phyloP scores from a whole-genome alignment of 2,888 invertebrate genomes.

The Scaptomyza cyrtandrae region DNA sequence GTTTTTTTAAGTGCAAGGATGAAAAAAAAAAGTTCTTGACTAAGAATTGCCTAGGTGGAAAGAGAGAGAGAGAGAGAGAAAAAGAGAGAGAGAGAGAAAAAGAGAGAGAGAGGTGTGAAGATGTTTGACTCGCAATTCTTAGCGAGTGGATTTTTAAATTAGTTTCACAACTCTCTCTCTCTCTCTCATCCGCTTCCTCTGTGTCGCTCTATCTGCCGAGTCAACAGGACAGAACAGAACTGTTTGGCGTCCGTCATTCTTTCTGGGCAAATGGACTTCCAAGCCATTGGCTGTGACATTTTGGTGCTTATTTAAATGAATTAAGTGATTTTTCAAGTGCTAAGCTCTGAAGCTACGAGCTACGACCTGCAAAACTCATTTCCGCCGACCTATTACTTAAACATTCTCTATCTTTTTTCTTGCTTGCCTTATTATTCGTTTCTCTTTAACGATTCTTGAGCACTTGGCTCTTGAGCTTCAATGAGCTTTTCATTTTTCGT shows the following conservation, averaged over 20 bases:
- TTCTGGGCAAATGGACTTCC: slow-evolving; percentile 59
- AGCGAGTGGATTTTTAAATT: slow-evolving; percentile 80
- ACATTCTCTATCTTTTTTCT: slow-evolving; percentile 5
- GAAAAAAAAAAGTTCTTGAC: slow-evolving; percentile 5
- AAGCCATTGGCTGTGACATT: slow-evolving; percentile 62
- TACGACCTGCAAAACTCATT: slow-evolving; percentile 77
- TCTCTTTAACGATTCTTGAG: slow-evolving; percentile 1
- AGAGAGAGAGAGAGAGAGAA: background rate
- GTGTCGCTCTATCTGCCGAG: slow-evolving; percentile 3
- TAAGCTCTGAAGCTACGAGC: slow-evolving; percentile 63
- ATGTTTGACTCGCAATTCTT: slow-evolving; percentile 54
- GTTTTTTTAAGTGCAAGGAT: background rate
- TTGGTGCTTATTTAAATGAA: slow-evolving; percentile 80
- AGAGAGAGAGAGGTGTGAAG: background rate
- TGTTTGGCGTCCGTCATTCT: slow-evolving; percentile 38
- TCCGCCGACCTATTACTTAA: slow-evolving; percentile 50
- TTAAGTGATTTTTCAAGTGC: slow-evolving; percentile 82
- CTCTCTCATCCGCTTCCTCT: background rate
- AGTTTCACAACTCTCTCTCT: slow-evolving; percentile 58
- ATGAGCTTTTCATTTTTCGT: slow-evolving; percentile 42
- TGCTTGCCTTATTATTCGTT: background rate
- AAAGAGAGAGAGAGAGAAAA: no score
- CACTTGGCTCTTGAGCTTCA: slow-evolving; percentile 54
- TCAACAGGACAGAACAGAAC: slow-evolving; percentile 15
- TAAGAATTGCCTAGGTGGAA: slow-evolving; percentile 17